phyloP scores from a whole-genome alignment of 92 coral and sea anemone genomes.

The Phenganax stokvisi region DNA sequence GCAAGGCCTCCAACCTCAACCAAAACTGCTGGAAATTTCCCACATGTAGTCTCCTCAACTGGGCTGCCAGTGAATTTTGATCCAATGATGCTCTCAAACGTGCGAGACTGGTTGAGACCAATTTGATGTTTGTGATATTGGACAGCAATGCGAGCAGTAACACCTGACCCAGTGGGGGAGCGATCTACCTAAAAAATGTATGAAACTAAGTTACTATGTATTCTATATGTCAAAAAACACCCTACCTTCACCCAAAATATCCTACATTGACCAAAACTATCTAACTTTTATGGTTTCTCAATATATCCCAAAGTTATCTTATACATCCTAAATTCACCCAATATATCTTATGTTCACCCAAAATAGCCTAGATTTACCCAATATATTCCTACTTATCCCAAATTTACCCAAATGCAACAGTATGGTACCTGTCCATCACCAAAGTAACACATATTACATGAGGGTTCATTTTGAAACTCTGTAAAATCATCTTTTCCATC shows the following conservation, averaged over 20 bases:
- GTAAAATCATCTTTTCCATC: slow-evolving; percentile 74
- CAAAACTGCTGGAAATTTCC: slow-evolving; percentile 89
- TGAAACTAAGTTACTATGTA: not conserved
- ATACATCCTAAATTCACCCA: no score
- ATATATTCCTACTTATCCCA: not conserved
- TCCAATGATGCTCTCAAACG: slow-evolving; percentile 77
- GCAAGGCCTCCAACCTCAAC: slow-evolving; percentile 94
- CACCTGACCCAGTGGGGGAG: slow-evolving; percentile 92
- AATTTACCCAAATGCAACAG: not conserved
- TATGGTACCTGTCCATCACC: slow-evolving; percentile 55
- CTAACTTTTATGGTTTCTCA: no score
- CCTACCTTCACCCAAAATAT: no score
- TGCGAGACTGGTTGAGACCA: slow-evolving; percentile 64
- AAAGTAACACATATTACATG: slow-evolving; percentile 80
- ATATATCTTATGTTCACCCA: no score
- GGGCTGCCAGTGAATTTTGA: slow-evolving; percentile 80
- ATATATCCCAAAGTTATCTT: no score
- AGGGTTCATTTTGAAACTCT: slow-evolving; percentile 66
- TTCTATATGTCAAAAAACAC: not conserved
- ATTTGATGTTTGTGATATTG: slow-evolving; percentile 82
- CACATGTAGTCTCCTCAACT: slow-evolving; percentile 77
- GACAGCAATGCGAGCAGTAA: slow-evolving; percentile 93
- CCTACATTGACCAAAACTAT: no score
- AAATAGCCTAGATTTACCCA: no score
- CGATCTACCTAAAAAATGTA: slow-evolving; percentile 72